Evolutionary conservation across 2,113 vertebrate genomes (phyloP).

Genomic region (Aythya baeri): DNA sequence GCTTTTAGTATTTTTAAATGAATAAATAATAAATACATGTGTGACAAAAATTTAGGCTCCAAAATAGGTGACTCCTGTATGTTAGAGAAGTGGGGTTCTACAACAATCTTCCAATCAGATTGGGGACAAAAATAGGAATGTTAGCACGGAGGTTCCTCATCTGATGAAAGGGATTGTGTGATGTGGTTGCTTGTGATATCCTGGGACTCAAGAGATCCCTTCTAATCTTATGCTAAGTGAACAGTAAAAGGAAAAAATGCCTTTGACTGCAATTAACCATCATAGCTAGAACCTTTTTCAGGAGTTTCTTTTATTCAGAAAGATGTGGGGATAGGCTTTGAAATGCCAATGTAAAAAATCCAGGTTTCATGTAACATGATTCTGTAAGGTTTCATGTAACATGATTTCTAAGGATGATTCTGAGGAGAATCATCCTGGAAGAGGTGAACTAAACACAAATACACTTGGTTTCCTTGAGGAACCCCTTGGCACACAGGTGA

Average conservation of each 20-base stretch:
- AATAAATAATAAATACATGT: background rate
- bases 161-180: background rate
- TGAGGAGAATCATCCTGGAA: background rate
- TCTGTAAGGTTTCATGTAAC: no score
- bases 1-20: background rate
- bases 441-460: accelerated
- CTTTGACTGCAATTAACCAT: background rate
- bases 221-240: background rate
- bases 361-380: background rate
- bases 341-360: background rate
- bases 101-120: background rate
- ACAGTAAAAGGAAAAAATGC: background rate
- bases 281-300: background rate
- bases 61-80: background rate
- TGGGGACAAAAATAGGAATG: background rate
- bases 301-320: background rate
- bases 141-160: background rate
- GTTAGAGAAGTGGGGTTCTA: background rate
- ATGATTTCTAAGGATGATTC: no score
- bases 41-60: background rate
- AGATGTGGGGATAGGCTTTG: background rate
- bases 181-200: background rate
- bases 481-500: background rate
- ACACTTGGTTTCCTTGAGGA: background rate
- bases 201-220: background rate